These are phyloP conservation scores for Synergus umbraculus DNA, from an alignment of 2,888 invertebrate species.

Conservation along the genomic window DNA sequence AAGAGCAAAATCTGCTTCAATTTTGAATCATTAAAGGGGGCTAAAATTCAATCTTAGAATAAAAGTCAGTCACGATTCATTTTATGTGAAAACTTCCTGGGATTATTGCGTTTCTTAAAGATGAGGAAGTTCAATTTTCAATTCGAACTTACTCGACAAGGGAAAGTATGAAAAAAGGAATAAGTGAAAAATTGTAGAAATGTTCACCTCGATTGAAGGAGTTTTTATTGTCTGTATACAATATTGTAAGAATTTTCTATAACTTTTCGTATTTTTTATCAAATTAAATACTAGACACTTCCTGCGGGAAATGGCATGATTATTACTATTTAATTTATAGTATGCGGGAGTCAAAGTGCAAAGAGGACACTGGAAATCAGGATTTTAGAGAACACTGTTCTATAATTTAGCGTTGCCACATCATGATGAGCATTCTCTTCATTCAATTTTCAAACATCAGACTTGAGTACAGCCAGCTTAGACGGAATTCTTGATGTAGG, in stretches of 20 bases:
- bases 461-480: constrained; percentile 28
- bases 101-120: neutral
- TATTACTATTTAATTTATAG: neutral
- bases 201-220: too few relatives aligned
- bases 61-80: neutral
- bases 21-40: constrained; percentile 33
- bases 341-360: neutral
- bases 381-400: neutral
- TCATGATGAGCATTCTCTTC: constrained; percentile 21
- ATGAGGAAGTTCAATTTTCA: neutral
- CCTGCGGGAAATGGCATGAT: neutral
- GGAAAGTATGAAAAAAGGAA: neutral
- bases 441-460: constrained; percentile 31
- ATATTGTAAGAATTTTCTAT: neutral
- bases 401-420: neutral
- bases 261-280: neutral
- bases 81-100: constrained; percentile 12
- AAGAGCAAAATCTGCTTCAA: constrained; percentile 14
- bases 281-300: neutral
- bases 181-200: too few relatives aligned
- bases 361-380: neutral
- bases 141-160: neutral
- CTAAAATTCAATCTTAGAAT: constrained; percentile 15
- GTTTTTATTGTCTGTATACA: too few relatives aligned
- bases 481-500: constrained; percentile 24